Percentiles rank a stretch among this genome's conserved stretches.
Conservation (phyloP, 2,888 invertebrate species). For the Lumbricus terrestris region DNA sequence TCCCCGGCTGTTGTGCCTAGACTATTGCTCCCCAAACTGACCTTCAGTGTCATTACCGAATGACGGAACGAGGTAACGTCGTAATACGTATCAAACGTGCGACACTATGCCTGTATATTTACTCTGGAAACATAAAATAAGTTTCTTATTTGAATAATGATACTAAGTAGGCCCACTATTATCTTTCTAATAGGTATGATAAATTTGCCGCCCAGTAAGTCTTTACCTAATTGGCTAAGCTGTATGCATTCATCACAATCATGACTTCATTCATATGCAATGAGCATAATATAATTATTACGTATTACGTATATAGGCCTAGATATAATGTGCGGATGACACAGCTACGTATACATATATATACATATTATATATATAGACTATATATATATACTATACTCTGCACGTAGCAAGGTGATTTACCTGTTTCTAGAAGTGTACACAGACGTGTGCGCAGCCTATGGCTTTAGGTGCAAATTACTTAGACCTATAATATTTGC, state of each 20-base stretch:
- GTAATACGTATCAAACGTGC: too few relatives aligned
- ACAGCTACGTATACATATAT: neutral
- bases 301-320: too few relatives aligned
- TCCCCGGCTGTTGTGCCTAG: too few relatives aligned
- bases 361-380: too few relatives aligned
- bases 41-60: too few relatives aligned
- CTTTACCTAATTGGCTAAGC: too few relatives aligned
- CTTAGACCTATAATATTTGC: neutral
- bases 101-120: too few relatives aligned
- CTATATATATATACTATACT: too few relatives aligned
- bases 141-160: neutral
- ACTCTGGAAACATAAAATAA: too few relatives aligned
- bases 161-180: neutral
- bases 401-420: neutral
- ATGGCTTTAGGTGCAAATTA: neutral
- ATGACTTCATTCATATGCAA: neutral
- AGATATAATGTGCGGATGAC: neutral
- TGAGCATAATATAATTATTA: neutral
- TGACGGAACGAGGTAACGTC: too few relatives aligned
- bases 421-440: neutral
- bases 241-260: too few relatives aligned
- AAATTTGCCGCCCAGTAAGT: neutral
- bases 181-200: neutral
- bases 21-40: too few relatives aligned
- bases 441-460: neutral